phyloP scores from a whole-genome alignment of 2,113 vertebrate genomes.

The Labeo rohita region DNA sequence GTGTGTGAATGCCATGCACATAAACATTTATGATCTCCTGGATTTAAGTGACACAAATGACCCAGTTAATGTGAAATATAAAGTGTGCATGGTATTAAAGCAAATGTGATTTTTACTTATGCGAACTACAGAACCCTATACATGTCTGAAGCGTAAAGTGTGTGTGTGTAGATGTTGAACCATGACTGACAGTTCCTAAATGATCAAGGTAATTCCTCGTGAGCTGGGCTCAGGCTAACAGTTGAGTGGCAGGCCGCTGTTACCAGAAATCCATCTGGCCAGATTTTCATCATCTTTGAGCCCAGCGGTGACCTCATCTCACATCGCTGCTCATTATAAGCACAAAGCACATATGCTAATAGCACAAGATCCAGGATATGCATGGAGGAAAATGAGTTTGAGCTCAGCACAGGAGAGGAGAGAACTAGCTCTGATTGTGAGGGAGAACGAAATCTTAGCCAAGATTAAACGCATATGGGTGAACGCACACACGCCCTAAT shows the following conservation, averaged over 20 bases:
- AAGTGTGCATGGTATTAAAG: too few species aligned
- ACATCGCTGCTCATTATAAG: conserved; percentile 44
- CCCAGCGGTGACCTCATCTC: neutral
- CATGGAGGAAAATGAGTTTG: conserved; percentile 37
- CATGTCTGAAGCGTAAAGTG: neutral
- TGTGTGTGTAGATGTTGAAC: neutral
- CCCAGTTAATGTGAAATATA: neutral
- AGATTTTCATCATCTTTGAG: conserved; percentile 37
- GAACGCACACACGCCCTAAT: neutral
- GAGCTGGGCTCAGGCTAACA: neutral
- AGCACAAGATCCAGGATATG: neutral
- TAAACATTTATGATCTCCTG: neutral
- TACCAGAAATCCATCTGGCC: conserved; percentile 7
- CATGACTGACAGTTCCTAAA: conserved; percentile 21
- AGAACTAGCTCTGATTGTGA: neutral
- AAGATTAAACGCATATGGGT: neutral
- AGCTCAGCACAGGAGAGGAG: neutral
- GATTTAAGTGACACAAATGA: neutral
- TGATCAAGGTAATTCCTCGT: conserved; percentile 19
- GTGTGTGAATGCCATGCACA: neutral
- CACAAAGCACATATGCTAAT: conserved; percentile 44
- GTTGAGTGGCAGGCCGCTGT: neutral
- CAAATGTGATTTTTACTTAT: neutral
- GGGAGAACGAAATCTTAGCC: neutral
- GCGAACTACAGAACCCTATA: neutral